Percentiles rank a stretch among this genome's conserved stretches.
phyloP scores from a whole-genome alignment of 2,113 vertebrate species.

The Mugil cephalus region DNA sequence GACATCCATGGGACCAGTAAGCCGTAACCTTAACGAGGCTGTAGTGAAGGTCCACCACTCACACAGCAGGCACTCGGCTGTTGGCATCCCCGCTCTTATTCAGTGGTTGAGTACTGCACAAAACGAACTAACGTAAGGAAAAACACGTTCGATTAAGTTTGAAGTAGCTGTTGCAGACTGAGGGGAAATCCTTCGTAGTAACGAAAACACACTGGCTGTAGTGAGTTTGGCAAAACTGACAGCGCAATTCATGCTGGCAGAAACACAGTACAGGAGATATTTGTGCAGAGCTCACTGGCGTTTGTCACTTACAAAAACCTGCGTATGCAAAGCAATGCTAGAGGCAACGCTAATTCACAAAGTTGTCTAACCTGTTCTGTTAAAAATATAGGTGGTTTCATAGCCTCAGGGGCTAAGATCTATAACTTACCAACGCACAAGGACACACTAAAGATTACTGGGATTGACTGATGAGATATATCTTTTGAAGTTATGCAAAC shows the following conservation, averaged over 20 bases:
- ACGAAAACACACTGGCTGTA: conserved; percentile 2
- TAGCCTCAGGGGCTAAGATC: conserved; percentile 19
- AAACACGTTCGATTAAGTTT: neutral
- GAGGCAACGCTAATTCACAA: neutral
- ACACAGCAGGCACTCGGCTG: neutral
- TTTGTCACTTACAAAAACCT: neutral
- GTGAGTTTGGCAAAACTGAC: neutral
- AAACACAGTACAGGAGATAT: too few relatives aligned
- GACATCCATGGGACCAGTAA: conserved; percentile 33
- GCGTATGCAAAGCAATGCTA: too few relatives aligned
- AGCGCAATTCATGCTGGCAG: neutral
- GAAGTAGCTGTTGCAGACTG: neutral
- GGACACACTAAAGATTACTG: neutral
- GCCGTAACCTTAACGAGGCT: conserved; percentile 17
- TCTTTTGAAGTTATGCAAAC: neutral
- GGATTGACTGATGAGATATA: neutral
- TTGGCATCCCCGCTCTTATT: neutral
- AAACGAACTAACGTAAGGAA: neutral
- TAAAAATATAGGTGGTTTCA: conserved; percentile 37
- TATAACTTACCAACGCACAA: conserved; percentile 5
- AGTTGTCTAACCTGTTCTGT: conserved; percentile 43
- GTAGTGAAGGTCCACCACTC: neutral
- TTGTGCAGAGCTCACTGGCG: neutral
- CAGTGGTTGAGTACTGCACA: neutral
- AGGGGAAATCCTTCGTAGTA: neutral